Evolutionary conservation across 2,888 invertebrate species (phyloP).

Genomic region (Drosophila affinis): DNA sequence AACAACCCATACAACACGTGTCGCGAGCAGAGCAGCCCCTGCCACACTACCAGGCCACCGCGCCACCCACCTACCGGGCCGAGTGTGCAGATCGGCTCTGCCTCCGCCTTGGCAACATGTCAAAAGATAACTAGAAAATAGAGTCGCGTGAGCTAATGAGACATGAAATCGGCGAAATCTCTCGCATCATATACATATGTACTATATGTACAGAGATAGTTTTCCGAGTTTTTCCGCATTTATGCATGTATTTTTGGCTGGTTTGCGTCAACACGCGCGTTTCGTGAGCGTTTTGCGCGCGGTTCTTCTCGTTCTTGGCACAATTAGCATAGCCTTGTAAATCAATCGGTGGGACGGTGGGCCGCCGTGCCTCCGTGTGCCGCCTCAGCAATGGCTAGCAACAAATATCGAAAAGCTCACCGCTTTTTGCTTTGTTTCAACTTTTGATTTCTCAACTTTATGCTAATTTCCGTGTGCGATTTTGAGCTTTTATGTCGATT

Average conservation of each 20-base stretch:
- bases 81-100: constrained; percentile 28
- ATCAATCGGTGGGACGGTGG: constrained; percentile 8
- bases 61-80: constrained; percentile 44
- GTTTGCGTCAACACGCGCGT: constrained; percentile 56
- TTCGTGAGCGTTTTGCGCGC: constrained; percentile 33
- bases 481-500: constrained; percentile 16
- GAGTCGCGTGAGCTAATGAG: constrained; percentile 42
- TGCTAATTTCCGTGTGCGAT: constrained; percentile 19
- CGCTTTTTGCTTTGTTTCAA: neutral
- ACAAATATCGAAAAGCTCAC: neutral
- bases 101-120: constrained; percentile 40
- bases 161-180: constrained; percentile 12
- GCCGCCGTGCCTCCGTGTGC: neutral
- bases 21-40: constrained; percentile 14
- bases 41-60: neutral
- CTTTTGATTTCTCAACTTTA: constrained; percentile 18
- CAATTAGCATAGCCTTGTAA: constrained; percentile 66
- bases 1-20: constrained; percentile 59
- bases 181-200: constrained; percentile 2
- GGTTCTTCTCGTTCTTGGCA: constrained; percentile 60
- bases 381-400: neutral
- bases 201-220: neutral
- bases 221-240: constrained; percentile 28
- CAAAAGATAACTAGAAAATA: constrained; percentile 18
- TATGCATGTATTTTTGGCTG: constrained; percentile 41